Percentiles rank a stretch among this genome's conserved stretches.
Evolutionary conservation across 2,888 invertebrate genomes (phyloP).

Genomic region (Endomychus coccineus): DNA sequence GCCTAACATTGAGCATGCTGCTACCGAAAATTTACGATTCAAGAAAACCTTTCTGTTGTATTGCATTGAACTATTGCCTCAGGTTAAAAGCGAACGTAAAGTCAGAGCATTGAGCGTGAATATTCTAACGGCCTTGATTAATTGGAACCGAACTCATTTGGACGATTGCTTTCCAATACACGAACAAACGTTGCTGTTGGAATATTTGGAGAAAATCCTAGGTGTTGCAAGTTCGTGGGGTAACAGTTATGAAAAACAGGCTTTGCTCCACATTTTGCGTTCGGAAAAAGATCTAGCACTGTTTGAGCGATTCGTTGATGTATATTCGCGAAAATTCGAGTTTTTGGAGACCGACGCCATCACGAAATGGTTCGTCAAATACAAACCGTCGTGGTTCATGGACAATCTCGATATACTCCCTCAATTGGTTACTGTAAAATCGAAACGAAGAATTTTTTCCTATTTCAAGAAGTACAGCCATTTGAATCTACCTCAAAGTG

Average conservation of each 20-base stretch:
- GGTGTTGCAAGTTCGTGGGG: no score
- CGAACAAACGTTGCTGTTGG: slow-evolving; percentile 4
- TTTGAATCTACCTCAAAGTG: slow-evolving; percentile 6
- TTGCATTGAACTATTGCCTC: slow-evolving; percentile 5
- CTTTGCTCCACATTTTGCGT: no score
- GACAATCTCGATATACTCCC: slow-evolving; percentile 10
- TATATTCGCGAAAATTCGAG: slow-evolving; percentile 12
- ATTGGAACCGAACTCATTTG: slow-evolving; percentile 12
- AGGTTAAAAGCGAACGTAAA: slow-evolving; percentile 6
- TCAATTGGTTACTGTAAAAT: no score
- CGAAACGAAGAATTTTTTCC: no score
- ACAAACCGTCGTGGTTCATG: slow-evolving; percentile 7
- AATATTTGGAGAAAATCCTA: slow-evolving; percentile 4
- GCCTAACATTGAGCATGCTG: slow-evolving; percentile 7
- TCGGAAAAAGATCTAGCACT: no score
- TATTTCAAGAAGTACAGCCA: slow-evolving; percentile 11
- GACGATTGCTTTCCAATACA: slow-evolving; percentile 5
- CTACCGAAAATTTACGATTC: slow-evolving; percentile 9
- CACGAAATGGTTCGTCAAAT: slow-evolving; percentile 10
- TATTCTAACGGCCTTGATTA: slow-evolving; percentile 7
- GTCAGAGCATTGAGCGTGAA: slow-evolving; percentile 5
- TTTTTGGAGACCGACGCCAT: slow-evolving; percentile 7
- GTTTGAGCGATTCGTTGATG: slow-evolving; percentile 8
- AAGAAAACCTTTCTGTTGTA: slow-evolving; percentile 9
- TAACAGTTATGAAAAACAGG: no score